These are phyloP conservation scores for Conus canariensis DNA, from an alignment of 2,888 invertebrate species.

Conservation along the genomic window DNA sequence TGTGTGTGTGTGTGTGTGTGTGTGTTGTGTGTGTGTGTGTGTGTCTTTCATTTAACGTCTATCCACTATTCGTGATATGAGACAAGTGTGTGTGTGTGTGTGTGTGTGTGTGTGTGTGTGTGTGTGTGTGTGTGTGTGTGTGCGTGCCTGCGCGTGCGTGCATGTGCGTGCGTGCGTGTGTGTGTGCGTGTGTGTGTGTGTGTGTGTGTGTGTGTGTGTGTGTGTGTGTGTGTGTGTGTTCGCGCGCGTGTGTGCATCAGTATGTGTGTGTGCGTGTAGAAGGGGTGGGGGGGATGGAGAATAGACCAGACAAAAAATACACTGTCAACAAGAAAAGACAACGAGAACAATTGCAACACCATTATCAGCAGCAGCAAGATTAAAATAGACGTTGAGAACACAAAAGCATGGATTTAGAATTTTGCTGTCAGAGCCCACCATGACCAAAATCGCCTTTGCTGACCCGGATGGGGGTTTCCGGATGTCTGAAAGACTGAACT, in stretches of 20 bases:
- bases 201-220: conserved; percentile 10
- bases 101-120: too few species aligned
- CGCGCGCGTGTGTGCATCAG: background rate
- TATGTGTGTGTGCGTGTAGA: background rate
- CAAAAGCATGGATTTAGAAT: background rate
- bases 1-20: background rate
- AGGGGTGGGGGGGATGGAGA: background rate
- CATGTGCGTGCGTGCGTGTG: background rate
- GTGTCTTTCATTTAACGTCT: background rate
- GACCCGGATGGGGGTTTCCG: background rate
- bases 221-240: conserved; percentile 33
- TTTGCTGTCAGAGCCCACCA: background rate
- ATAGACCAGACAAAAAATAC: background rate
- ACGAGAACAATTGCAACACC: background rate
- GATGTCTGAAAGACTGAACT: background rate
- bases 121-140: too few species aligned
- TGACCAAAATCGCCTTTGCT: background rate
- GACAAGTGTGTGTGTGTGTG: background rate
- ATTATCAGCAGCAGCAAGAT: background rate
- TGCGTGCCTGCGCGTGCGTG: background rate
- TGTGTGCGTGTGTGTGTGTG: background rate
- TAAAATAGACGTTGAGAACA: background rate
- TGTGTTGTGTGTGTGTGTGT: conserved; percentile 13
- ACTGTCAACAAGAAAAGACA: background rate
- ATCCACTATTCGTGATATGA: too few species aligned